These are phyloP conservation scores for Aplidium turbinatum DNA, from an alignment of 23 tunicate genomes.

Conservation along the genomic window DNA sequence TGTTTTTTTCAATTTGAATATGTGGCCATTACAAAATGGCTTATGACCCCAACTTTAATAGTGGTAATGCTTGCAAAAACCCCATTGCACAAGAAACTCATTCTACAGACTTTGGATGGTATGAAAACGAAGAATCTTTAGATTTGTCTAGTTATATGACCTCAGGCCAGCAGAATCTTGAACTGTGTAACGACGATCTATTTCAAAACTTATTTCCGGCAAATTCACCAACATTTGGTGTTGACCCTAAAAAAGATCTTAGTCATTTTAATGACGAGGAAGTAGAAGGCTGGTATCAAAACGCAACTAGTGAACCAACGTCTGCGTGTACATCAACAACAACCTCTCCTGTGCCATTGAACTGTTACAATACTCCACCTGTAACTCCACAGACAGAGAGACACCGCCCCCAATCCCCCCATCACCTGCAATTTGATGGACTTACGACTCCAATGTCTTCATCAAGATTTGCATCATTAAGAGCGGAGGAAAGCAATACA, in stretches of 20 bases:
- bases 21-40: constrained; percentile 22
- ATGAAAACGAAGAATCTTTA: constrained; percentile 93
- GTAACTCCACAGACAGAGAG: constrained; percentile 72
- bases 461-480: constrained; percentile 39
- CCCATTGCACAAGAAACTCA: constrained; percentile 37
- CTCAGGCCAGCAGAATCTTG: constrained; percentile 45
- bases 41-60: constrained; percentile 31
- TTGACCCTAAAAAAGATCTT: constrained; percentile 44
- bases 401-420: constrained; percentile 40
- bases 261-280: constrained; percentile 41
- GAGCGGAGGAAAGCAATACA: constrained; percentile 24
- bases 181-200: constrained; percentile 83
- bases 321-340: constrained; percentile 96
- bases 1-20: not conserved
- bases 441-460: constrained; percentile 56
- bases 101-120: constrained; percentile 47
- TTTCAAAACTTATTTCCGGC: constrained; percentile 79
- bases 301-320: constrained; percentile 41
- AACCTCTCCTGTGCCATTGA: constrained; percentile 79
- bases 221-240: constrained; percentile 36
- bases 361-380: constrained; percentile 85
- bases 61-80: constrained; percentile 9
- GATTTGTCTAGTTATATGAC: constrained; percentile 75
- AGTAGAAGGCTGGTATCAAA: constrained; percentile 47
- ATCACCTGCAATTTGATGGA: constrained; percentile 69